Evolutionary conservation across 2,888 invertebrate genomes (phyloP), one percentile per base, ranked within the genome.

Genomic region (Bombylius discolor): DNA sequence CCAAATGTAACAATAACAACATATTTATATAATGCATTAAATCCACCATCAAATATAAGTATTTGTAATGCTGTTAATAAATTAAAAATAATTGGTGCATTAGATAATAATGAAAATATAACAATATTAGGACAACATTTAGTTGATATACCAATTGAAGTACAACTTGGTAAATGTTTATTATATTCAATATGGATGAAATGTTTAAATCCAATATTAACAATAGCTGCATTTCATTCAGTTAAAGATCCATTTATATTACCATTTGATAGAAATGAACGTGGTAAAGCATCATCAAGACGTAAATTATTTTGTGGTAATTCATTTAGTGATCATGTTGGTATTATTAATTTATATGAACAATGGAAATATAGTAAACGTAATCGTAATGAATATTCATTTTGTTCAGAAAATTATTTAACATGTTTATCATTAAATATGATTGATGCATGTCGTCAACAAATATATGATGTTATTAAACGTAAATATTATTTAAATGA

Each of bases 121-220:
- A 96, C 95, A 0, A 85, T 86, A 64, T 77, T 97, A 54, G 97
- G 96, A 0, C 83, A 83, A 59, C 89, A 95, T 68, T 76, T 98
- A 52, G 78, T 94, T n/a, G 92, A 95, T 68, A 75, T 98, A 50
- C 92, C 96, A 0, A 80, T 98, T 3, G 94, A 96, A 65, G 96
- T 97, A 0, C 85, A 89, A 63, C 76, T 94, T 49, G 95, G 91
- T 5, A 95, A 97, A 73, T 90, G 93, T 83, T 74, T 99, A 58
- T 75, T 99, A 0, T 93, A 91, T 69, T 85, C 91, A 2, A 83
- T 93, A 47, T 86, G 94, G 5, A 81, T 96, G 62, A 90, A 91
- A 70, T 99, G 98, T 70, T 76, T 96, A 44, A 93, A 95, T 70
- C 96, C 97, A 3, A 80, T 98, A 39, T 75, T 94, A 55, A 95